These are phyloP conservation scores for Zosterops lateralis DNA, from an alignment of 2,113 vertebrate species.

Conservation along the genomic window DNA sequence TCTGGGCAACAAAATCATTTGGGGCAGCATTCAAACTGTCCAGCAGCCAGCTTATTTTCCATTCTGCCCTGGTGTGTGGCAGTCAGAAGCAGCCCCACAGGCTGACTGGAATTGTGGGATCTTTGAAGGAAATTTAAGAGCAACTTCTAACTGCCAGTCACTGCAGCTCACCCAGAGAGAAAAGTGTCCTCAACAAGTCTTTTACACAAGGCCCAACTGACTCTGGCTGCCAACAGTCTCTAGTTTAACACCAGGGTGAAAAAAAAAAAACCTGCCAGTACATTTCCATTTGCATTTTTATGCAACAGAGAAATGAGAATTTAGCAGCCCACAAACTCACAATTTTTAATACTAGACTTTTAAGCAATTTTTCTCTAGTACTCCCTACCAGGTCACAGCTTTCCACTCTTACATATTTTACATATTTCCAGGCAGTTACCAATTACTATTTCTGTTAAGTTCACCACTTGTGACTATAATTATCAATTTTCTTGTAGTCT, in stretches of 20 bases:
- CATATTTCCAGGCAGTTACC: slow-evolving; percentile 72
- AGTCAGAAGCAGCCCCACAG: not conserved
- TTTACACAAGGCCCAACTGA: not conserved
- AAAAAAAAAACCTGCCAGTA: not conserved
- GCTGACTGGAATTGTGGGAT: not conserved
- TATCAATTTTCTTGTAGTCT: slow-evolving; percentile 76
- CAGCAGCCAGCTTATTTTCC: fast-evolving
- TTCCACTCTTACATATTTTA: slow-evolving; percentile 70
- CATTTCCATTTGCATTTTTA: not conserved
- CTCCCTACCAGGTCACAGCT: slow-evolving; percentile 65
- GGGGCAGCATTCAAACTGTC: not conserved
- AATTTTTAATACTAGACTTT: slow-evolving; percentile 53
- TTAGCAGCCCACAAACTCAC: slow-evolving; percentile 50
- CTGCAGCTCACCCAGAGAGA: not conserved
- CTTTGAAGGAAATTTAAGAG: not conserved
- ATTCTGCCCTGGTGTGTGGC: fast-evolving
- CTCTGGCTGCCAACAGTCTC: not conserved
- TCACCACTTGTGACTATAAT: slow-evolving; percentile 75
- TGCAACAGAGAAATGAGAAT: not conserved
- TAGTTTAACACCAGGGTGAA: not conserved
- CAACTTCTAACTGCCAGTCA: not conserved
- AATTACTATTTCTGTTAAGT: slow-evolving; percentile 73
- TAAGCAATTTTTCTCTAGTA: slow-evolving; percentile 60
- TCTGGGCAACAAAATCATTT: not conserved
- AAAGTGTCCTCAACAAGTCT: not conserved